Percentiles rank a stretch among this genome's conserved stretches.
Conservation (phyloP, 2,797 vertebrate species). For the Coendou prehensilis region DNA sequence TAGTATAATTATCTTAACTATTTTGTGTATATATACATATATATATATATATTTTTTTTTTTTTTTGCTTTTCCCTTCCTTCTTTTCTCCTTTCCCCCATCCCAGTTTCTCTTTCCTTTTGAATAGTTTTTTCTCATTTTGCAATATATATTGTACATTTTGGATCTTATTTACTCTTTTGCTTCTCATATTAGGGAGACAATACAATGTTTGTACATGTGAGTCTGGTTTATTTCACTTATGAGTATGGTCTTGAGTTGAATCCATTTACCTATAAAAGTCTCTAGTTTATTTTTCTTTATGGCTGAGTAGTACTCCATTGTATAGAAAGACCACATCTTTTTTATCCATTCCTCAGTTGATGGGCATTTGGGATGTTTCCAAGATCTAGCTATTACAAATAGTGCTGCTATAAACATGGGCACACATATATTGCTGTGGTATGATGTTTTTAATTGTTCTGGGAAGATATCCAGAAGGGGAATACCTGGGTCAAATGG, state of each 20-base stretch:
- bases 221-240: neutral
- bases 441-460: neutral
- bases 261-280: neutral
- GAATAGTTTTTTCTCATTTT: neutral
- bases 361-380: neutral
- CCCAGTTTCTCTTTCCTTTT: neutral
- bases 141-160: neutral
- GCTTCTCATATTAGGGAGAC: neutral
- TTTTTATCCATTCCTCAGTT: neutral
- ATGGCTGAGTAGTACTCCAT: neutral
- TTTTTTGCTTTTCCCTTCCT: neutral
- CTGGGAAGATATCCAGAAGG: neutral
- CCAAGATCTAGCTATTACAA: neutral
- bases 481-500: neutral
- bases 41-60: neutral
- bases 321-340: neutral
- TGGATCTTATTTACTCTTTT: neutral
- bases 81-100: neutral
- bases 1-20: neutral
- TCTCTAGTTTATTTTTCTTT: neutral
- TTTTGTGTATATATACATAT: neutral
- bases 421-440: neutral
- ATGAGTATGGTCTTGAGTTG: neutral
- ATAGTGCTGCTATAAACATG: neutral
- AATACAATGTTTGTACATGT: neutral